Evolutionary conservation across 2,888 invertebrate genomes (phyloP).

Genomic region (Drosophila melanocephala): DNA sequence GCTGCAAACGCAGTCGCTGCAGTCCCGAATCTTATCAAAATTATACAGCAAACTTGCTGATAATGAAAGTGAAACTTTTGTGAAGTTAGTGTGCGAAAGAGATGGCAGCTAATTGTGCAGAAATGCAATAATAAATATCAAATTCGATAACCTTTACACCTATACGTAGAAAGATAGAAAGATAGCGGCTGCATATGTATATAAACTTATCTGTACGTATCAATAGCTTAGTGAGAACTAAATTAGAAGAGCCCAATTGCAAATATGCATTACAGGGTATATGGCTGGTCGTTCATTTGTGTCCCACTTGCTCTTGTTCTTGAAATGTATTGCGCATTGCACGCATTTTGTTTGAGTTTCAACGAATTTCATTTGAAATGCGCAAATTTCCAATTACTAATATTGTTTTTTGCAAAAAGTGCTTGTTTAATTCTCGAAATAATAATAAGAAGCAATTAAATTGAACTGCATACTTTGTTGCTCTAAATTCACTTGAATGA

Average conservation of each 20-base stretch:
- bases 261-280: conserved; percentile 21
- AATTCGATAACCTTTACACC: background rate
- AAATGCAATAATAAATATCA: conserved; percentile 43
- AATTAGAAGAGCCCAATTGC: background rate
- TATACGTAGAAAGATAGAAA: background rate
- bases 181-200: background rate
- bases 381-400: conserved; percentile 29
- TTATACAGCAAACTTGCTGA: conserved; percentile 57
- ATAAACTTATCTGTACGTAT: background rate
- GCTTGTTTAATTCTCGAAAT: background rate
- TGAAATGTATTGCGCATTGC: conserved; percentile 59
- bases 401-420: conserved; percentile 4
- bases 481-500: background rate
- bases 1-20: conserved; percentile 66
- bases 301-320: background rate
- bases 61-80: conserved; percentile 63
- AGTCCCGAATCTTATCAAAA: conserved; percentile 65
- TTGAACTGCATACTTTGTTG: conserved; percentile 5
- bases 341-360: conserved; percentile 30
- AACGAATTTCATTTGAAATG: conserved; percentile 28
- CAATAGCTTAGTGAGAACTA: background rate
- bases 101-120: conserved; percentile 3
- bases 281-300: background rate
- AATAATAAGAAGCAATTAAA: conserved; percentile 1
- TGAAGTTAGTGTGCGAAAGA: conserved; percentile 19